Evolutionary conservation across 2,797 vertebrate genomes (phyloP).

Genomic region (Centropyge bicolor): DNA sequence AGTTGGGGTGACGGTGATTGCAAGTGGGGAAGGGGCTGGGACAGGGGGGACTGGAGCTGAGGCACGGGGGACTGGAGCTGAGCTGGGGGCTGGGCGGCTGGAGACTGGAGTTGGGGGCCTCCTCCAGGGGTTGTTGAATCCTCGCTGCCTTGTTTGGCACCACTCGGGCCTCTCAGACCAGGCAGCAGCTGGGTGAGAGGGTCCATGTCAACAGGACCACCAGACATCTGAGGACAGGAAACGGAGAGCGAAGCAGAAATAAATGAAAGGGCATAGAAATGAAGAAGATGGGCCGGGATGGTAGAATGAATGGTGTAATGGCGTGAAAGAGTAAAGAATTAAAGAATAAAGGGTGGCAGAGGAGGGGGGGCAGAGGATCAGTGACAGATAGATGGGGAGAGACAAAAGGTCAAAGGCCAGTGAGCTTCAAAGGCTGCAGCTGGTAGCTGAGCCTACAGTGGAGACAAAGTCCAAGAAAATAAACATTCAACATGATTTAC

Average conservation of each 20-base stretch:
- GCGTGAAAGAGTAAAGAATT: constrained; percentile 22
- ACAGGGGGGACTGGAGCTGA: constrained; percentile 73
- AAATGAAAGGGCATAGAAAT: constrained; percentile 5
- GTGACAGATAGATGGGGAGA: constrained; percentile 45
- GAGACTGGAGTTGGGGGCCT: constrained; percentile 73
- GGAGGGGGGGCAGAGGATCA: constrained; percentile 21
- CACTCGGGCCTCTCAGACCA: constrained; percentile 85
- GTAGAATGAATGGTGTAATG: constrained; percentile 13
- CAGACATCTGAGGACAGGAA: constrained; percentile 82
- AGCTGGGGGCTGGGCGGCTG: constrained; percentile 62
- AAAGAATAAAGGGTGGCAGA: constrained; percentile 26
- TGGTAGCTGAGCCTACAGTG: constrained; percentile 53
- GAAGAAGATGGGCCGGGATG: neutral
- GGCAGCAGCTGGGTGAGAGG: constrained; percentile 91
- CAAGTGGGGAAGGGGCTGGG: constrained; percentile 68
- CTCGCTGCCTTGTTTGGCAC: constrained; percentile 68
- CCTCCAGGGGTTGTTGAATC: constrained; percentile 63
- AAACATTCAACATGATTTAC: constrained; percentile 59
- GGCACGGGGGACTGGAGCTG: constrained; percentile 71
- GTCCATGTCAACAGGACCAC: constrained; percentile 86
- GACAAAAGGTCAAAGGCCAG: constrained; percentile 69
- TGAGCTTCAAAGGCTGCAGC: constrained; percentile 72
- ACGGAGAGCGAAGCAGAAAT: constrained; percentile 28
- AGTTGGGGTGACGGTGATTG: constrained; percentile 76
- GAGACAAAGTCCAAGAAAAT: constrained; percentile 75